These are phyloP conservation scores for Podarcis siculus DNA, from an alignment of 2,797 vertebrate genomes.

Conservation along the genomic window DNA sequence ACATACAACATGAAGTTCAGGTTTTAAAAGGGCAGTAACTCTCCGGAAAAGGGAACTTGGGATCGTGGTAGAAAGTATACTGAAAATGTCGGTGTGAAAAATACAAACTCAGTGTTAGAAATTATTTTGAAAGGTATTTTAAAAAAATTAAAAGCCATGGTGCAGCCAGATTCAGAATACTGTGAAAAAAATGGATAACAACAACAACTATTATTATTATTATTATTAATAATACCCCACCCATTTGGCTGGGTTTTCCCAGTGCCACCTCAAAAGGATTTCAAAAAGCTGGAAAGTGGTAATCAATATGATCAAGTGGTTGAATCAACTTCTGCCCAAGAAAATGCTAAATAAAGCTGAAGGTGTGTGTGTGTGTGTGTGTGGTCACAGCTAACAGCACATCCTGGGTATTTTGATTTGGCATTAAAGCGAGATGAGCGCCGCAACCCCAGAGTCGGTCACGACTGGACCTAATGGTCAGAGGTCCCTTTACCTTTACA, in stretches of 20 bases:
- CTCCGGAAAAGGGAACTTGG: background rate
- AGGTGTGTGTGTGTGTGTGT: background rate
- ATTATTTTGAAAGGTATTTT: background rate
- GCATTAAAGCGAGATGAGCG: too few species aligned
- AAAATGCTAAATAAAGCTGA: background rate
- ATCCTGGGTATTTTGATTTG: background rate
- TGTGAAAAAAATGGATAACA: too few species aligned
- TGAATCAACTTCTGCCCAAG: background rate
- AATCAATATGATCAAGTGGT: background rate
- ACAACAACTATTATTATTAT: too few species aligned
- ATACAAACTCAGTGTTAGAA: background rate
- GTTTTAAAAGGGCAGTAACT: background rate
- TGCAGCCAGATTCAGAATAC: background rate
- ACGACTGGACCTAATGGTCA: too few species aligned
- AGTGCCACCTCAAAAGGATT: background rate
- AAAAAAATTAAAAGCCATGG: background rate
- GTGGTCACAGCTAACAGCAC: background rate
- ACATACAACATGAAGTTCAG: background rate
- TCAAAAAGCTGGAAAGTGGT: background rate
- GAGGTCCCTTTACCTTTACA: too few species aligned
- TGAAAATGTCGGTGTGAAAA: background rate
- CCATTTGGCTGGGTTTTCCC: too few species aligned
- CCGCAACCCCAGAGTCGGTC: too few species aligned
- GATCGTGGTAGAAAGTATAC: background rate
- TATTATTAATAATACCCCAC: too few species aligned